Percentiles rank a stretch among this genome's conserved stretches.
These are phyloP conservation scores for Paramormyrops hopkinsi DNA, from an alignment of 2,797 vertebrate species.

Conservation along the genomic window DNA sequence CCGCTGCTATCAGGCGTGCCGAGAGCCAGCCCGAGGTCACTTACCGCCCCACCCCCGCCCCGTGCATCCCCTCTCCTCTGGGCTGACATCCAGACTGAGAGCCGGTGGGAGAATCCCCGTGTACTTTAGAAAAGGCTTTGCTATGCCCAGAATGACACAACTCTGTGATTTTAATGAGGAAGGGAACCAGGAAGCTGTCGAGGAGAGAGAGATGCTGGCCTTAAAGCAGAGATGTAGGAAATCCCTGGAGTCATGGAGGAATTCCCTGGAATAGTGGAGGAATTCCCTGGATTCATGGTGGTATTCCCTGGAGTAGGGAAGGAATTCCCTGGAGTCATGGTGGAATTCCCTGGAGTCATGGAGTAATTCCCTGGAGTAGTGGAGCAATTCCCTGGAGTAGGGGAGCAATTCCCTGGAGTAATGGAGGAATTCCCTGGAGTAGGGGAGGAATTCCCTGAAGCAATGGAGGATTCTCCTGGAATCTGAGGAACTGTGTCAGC, in stretches of 20 bases:
- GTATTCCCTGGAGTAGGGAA: neutral
- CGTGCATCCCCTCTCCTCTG: neutral
- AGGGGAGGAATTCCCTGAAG: neutral
- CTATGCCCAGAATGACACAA: slow-evolving; percentile 98
- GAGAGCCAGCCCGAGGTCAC: slow-evolving; percentile 43
- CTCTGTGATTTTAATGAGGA: slow-evolving; percentile 93
- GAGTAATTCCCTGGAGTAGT: neutral
- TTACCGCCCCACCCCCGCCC: slow-evolving; percentile 44
- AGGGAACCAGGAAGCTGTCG: slow-evolving; percentile 55
- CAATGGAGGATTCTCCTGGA: neutral
- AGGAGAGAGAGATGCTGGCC: neutral
- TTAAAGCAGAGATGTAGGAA: neutral
- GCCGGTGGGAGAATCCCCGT: neutral
- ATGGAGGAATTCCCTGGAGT: neutral
- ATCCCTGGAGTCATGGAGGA: neutral
- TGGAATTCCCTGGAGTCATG: neutral
- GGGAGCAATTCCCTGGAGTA: neutral
- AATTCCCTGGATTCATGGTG: neutral
- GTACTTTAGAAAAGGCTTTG: slow-evolving; percentile 87
- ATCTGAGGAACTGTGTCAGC: neutral
- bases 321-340: neutral
- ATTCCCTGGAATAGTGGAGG: neutral
- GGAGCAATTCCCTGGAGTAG: neutral
- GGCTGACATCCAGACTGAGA: neutral
- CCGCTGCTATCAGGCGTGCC: neutral